Percentiles rank a stretch among this genome's conserved stretches.
Conservation (phyloP, 2,797 vertebrate species). For the Anabas testudineus region DNA sequence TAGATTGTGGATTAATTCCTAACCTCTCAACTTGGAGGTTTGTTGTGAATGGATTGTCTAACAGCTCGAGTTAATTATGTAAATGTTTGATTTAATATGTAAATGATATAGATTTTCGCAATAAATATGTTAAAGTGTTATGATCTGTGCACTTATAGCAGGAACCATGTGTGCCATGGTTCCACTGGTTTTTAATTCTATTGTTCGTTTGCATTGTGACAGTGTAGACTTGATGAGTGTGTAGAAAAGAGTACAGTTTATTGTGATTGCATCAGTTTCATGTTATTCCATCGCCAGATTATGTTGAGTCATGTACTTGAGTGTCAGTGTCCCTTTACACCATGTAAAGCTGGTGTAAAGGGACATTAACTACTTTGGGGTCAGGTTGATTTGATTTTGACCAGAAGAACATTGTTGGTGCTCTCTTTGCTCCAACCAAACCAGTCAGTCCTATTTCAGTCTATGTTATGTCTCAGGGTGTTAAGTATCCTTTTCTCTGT, state of each 20-base stretch:
- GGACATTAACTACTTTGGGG: background rate
- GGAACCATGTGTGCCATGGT: background rate
- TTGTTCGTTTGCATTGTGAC: background rate
- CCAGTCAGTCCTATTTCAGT: slow-evolving; percentile 39
- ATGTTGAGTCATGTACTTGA: background rate
- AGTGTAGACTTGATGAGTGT: background rate
- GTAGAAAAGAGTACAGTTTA: no score
- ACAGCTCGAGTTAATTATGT: background rate
- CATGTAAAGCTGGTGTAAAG: slow-evolving; percentile 4
- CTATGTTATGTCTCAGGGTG: slow-evolving; percentile 33
- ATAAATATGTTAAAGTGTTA: background rate
- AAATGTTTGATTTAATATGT: no score
- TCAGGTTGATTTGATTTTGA: background rate
- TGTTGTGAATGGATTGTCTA: slow-evolving; percentile 26
- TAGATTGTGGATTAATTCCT: background rate
- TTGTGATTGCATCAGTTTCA: no score
- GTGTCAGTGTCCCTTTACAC: no score
- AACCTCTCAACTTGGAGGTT: background rate
- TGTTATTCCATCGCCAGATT: background rate
- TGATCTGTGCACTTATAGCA: background rate
- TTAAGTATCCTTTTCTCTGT: slow-evolving; percentile 10
- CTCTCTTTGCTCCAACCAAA: slow-evolving; percentile 31
- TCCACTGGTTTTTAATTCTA: background rate
- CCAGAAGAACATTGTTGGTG: slow-evolving; percentile 8
- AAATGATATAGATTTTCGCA: background rate